Evolutionary conservation across 2,797 vertebrate genomes (phyloP).

Genomic region (Tolypeutes matacus): DNA sequence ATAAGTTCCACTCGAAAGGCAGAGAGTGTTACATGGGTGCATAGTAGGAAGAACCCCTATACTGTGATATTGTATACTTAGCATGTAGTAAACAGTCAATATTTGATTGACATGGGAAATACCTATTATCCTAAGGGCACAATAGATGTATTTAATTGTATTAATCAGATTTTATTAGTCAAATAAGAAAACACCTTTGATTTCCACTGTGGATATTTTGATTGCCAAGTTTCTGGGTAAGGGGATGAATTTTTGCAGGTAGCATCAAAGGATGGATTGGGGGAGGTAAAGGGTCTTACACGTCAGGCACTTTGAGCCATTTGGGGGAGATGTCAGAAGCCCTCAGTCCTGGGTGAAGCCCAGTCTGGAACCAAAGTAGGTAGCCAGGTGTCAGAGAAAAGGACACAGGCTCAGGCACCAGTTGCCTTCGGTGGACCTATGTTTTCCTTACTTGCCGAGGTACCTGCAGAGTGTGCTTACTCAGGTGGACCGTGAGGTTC

Average conservation of each 20-base stretch:
- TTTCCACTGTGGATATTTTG: background rate
- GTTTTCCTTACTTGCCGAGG: conserved; percentile 28
- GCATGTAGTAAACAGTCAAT: background rate
- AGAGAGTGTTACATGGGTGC: background rate
- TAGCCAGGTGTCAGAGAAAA: background rate
- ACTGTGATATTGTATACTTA: background rate
- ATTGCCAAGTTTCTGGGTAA: background rate
- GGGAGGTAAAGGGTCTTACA: background rate
- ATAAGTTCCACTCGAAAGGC: background rate
- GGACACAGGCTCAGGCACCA: background rate
- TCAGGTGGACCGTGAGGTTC: background rate
- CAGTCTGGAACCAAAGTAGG: background rate
- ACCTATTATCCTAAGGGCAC: background rate
- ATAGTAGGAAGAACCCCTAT: background rate
- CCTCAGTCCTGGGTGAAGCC: background rate
- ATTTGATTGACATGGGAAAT: conserved; percentile 23
- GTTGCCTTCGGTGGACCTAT: background rate
- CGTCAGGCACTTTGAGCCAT: background rate
- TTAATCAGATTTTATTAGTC: conserved; percentile 21
- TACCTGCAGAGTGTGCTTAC: background rate
- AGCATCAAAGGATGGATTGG: background rate
- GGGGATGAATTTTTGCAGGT: background rate
- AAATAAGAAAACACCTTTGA: conserved; percentile 9
- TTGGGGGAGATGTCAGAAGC: background rate
- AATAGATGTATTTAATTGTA: background rate